Conservation (phyloP, 2,113 vertebrate species). For the Heterochromis multidens region DNA sequence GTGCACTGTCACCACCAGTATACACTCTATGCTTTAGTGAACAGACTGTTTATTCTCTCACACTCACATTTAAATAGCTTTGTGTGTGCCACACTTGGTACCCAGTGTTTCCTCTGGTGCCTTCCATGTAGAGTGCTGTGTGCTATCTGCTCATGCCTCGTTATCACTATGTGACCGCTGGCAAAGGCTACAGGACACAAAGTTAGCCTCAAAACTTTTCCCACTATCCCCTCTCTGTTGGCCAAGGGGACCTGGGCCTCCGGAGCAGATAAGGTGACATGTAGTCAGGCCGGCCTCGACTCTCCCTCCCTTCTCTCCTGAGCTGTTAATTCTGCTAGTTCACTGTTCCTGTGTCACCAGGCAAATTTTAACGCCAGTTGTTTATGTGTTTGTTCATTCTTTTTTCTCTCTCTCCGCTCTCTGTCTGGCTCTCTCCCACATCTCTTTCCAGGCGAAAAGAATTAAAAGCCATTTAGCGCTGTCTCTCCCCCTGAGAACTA, state of each 20-base stretch:
- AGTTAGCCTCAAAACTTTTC: constrained; percentile 41
- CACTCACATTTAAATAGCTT: too few species aligned
- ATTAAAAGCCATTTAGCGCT: constrained; percentile 80
- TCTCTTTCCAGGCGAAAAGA: constrained; percentile 75
- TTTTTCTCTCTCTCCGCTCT: constrained; percentile 3
- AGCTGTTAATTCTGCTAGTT: constrained; percentile 40
- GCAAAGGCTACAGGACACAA: constrained; percentile 44
- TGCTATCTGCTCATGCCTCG: constrained; percentile 27
- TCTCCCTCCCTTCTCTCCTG: background rate
- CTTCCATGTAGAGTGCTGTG: background rate
- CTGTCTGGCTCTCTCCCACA: constrained; percentile 53
- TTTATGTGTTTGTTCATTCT: constrained; percentile 47
- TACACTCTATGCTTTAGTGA: background rate
- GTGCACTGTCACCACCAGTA: background rate
- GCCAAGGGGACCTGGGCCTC: background rate
- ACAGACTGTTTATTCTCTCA: too few species aligned
- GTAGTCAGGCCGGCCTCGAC: constrained; percentile 21
- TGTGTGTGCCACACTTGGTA: background rate
- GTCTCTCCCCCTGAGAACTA: constrained; percentile 68
- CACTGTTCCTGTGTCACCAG: constrained; percentile 48
- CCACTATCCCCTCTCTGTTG: background rate
- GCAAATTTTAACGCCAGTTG: constrained; percentile 31
- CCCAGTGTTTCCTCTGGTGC: background rate
- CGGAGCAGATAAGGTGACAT: constrained; percentile 57
- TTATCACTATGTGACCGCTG: constrained; percentile 53